Evolutionary conservation across 2,113 vertebrate genomes (phyloP).

Genomic region (Cnemophilus loriae): DNA sequence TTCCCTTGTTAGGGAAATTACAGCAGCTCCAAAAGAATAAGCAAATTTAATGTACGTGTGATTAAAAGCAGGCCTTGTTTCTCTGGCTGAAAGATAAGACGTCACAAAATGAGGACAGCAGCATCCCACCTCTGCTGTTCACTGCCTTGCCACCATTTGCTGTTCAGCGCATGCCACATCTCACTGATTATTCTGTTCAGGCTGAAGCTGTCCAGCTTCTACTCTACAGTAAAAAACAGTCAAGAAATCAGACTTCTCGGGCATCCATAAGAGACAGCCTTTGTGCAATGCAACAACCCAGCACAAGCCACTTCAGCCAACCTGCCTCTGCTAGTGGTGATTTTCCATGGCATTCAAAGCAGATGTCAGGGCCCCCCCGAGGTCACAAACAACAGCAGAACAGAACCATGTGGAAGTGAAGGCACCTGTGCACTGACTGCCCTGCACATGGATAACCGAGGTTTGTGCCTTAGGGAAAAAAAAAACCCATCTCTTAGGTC

Average conservation of each 20-base stretch:
- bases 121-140: neutral
- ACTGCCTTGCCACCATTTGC: neutral
- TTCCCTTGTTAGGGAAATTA: neutral
- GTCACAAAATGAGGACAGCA: neutral
- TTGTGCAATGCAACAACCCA: neutral
- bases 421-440: fast-evolving
- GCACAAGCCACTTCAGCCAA: neutral
- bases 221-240: neutral
- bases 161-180: neutral
- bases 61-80: neutral
- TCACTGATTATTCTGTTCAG: neutral
- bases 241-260: neutral
- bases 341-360: fast-evolving
- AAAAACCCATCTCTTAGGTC: neutral
- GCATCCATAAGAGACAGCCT: neutral
- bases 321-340: neutral
- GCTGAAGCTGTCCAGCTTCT: neutral
- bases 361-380: fast-evolving
- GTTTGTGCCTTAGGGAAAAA: neutral
- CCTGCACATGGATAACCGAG: neutral
- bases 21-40: neutral
- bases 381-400: neutral
- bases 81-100: neutral
- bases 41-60: neutral
- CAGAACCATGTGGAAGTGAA: fast-evolving